phyloP scores from a whole-genome alignment of 2,797 vertebrate species.

The Epinephelus malabaricus region DNA sequence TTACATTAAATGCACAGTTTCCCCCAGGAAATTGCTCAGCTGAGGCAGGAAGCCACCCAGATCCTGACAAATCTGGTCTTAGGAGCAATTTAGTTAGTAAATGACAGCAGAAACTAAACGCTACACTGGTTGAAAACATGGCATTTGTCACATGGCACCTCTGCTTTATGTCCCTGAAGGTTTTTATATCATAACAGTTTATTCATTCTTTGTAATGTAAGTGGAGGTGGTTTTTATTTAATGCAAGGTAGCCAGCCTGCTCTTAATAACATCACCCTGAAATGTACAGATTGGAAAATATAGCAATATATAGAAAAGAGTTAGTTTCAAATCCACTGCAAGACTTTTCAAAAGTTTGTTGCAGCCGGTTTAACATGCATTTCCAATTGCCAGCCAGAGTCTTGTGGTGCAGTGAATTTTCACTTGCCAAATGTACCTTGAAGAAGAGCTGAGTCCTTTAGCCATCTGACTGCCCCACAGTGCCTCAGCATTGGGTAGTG shows the following conservation, averaged over 20 bases:
- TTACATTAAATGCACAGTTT: constrained; percentile 6
- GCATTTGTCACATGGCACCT: not conserved
- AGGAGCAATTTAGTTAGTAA: constrained; percentile 6
- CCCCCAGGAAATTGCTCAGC: not conserved
- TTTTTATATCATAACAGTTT: not conserved
- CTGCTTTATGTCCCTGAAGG: not conserved
- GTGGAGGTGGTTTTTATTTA: not conserved
- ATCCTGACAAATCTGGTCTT: constrained; percentile 9
- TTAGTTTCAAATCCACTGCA: constrained; percentile 1
- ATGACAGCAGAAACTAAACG: not conserved
- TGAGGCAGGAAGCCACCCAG: constrained; percentile 1
- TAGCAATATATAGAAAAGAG: not conserved
- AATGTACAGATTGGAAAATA: not conserved
- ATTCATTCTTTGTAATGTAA: not conserved
- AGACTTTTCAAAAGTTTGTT: not conserved
- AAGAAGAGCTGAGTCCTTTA: constrained; percentile 25
- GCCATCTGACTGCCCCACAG: constrained; percentile 26
- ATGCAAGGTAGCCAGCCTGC: not conserved
- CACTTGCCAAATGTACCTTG: constrained; percentile 23
- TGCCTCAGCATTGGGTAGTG: constrained; percentile 42
- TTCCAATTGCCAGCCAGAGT: not conserved
- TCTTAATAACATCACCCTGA: not conserved
- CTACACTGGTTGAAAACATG: not conserved
- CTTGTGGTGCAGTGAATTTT: not conserved
- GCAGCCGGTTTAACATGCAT: not conserved